Conservation (phyloP, 2,797 vertebrate genomes). For the Amphiprion clarkii region DNA sequence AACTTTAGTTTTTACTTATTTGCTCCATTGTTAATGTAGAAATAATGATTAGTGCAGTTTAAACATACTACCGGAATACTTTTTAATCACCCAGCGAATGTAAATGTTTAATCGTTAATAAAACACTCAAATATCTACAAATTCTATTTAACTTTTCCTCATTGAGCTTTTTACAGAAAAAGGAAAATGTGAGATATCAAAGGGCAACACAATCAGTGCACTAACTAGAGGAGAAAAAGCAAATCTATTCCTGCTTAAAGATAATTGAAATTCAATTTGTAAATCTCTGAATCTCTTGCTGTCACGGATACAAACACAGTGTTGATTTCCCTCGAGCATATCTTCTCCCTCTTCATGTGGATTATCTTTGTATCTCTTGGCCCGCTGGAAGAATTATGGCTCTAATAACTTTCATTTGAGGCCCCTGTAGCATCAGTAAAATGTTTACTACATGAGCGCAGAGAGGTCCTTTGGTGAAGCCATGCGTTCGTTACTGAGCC, state of each 20-base stretch:
- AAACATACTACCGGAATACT: not conserved
- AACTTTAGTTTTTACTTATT: not conserved
- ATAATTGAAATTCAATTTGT: slow-evolving; percentile 54
- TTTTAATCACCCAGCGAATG: too few species aligned
- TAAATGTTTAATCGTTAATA: not conserved
- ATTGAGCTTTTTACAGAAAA: not conserved
- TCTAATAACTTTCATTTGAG: slow-evolving; percentile 78
- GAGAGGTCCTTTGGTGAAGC: slow-evolving; percentile 75
- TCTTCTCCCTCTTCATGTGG: slow-evolving; percentile 51
- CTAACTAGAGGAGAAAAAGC: slow-evolving; percentile 21
- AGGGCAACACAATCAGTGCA: slow-evolving; percentile 22
- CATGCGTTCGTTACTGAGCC: slow-evolving; percentile 76
- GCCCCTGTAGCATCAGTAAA: slow-evolving; percentile 78
- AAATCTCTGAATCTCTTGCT: slow-evolving; percentile 46
- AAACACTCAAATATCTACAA: not conserved
- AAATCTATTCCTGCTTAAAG: slow-evolving; percentile 36
- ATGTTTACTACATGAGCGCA: slow-evolving; percentile 79
- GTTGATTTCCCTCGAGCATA: slow-evolving; percentile 33
- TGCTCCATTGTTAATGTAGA: not conserved
- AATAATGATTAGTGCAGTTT: not conserved
- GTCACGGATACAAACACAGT: slow-evolving; percentile 58
- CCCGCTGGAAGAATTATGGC: slow-evolving; percentile 69
- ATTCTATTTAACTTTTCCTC: not conserved
- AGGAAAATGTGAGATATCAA: slow-evolving; percentile 16
- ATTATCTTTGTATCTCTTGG: slow-evolving; percentile 70